Percentiles rank a stretch among this genome's conserved stretches.
These are phyloP conservation scores for Caenorhabditis sulstoni DNA, from an alignment of 2,888 invertebrate species.

Conservation along the genomic window DNA sequence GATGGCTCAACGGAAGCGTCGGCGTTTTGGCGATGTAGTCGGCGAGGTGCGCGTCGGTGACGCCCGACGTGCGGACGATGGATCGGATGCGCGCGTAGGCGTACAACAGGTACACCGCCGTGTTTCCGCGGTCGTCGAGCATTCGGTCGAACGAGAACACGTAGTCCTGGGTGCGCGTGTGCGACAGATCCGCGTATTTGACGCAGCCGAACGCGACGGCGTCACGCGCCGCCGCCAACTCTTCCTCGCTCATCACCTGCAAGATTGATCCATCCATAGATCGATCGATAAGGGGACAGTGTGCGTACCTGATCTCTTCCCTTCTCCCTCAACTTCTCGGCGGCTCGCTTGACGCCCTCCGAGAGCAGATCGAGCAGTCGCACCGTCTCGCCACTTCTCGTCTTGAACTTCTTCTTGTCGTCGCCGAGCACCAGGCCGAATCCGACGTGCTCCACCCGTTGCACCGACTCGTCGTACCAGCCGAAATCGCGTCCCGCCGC, in stretches of 20 bases:
- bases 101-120: slow-evolving; percentile 96
- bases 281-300: no score
- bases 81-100: slow-evolving; percentile 91
- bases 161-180: slow-evolving; percentile 92
- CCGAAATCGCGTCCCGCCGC: slow-evolving; percentile 88
- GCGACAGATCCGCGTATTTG: slow-evolving; percentile 96
- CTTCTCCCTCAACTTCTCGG: slow-evolving; percentile 82
- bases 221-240: slow-evolving; percentile 81
- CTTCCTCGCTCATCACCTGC: slow-evolving; percentile 65
- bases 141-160: slow-evolving; percentile 99
- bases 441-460: slow-evolving; percentile 91
- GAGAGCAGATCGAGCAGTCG: slow-evolving; percentile 90
- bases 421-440: slow-evolving; percentile 98
- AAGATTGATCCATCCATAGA: no score
- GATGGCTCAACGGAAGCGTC: slow-evolving; percentile 86
- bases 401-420: slow-evolving; percentile 98
- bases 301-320: slow-evolving; percentile 65
- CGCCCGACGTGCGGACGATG: slow-evolving; percentile 82
- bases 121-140: slow-evolving; percentile 98
- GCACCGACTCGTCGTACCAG: slow-evolving; percentile 85
- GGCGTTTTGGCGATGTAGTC: slow-evolving; percentile 84
- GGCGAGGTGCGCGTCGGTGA: slow-evolving; percentile 83
- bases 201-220: slow-evolving; percentile 98
- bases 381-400: slow-evolving; percentile 95
- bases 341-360: slow-evolving; percentile 85